Evolutionary conservation across 2,113 vertebrate species (phyloP).

Genomic region (Cinclus cinclus): DNA sequence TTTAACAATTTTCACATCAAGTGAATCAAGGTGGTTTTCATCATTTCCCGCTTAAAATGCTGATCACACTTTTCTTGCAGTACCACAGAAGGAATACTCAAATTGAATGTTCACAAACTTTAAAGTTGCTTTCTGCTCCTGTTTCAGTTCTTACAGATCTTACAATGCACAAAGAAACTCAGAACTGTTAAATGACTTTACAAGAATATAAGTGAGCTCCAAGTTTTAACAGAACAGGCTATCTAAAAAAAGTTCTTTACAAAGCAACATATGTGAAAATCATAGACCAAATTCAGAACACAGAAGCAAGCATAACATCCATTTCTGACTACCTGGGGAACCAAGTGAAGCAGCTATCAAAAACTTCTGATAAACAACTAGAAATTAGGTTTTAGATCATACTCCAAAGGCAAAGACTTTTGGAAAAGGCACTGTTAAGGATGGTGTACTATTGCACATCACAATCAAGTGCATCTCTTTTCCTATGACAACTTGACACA

Average conservation of each 20-base stretch:
- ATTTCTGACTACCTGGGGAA: not conserved
- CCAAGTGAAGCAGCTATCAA: not conserved
- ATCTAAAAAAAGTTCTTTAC: not conserved
- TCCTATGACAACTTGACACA: accelerated
- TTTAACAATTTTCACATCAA: not conserved
- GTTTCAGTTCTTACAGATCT: not conserved
- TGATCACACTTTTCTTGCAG: not conserved
- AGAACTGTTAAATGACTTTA: not conserved
- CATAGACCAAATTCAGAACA: not conserved
- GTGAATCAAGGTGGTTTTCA: not conserved
- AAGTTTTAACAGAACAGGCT: not conserved
- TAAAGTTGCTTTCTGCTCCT: not conserved
- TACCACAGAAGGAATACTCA: not conserved
- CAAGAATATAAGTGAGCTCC: not conserved
- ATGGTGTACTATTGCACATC: not conserved
- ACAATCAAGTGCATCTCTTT: not conserved
- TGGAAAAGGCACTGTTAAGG: not conserved
- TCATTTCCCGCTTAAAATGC: not conserved
- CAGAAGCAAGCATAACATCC: not conserved
- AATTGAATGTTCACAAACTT: not conserved
- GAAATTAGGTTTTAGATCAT: not conserved
- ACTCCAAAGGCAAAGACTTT: not conserved
- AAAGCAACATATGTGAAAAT: not conserved
- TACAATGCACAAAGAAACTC: not conserved
- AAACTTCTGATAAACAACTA: not conserved